phyloP scores from a whole-genome alignment of 2,797 vertebrate genomes.

The Leucoraja ocellata region DNA sequence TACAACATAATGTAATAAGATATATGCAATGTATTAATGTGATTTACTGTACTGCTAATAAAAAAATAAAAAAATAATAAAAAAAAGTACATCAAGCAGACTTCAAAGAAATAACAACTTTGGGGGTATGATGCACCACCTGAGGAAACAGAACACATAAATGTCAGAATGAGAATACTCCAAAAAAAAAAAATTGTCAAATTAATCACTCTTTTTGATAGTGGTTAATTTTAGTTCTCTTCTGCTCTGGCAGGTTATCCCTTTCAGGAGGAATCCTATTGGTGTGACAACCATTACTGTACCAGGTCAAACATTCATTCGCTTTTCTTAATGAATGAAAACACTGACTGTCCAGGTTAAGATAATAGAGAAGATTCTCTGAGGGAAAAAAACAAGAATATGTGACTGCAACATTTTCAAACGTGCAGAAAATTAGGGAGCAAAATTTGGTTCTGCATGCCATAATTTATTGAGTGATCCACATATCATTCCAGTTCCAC shows the following conservation, averaged over 20 bases:
- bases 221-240: constrained; percentile 2
- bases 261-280: background rate
- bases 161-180: background rate
- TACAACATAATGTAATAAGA: too few relatives aligned
- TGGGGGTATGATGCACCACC: background rate
- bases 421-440: too few relatives aligned
- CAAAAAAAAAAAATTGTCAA: background rate
- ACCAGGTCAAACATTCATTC: background rate
- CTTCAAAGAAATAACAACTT: background rate
- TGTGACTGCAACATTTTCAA: background rate
- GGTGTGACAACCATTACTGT: background rate
- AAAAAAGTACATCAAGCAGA: background rate
- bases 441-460: too few relatives aligned
- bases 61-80: too few relatives aligned
- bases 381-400: too few relatives aligned
- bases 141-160: background rate
- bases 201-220: background rate
- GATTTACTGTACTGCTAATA: too few relatives aligned
- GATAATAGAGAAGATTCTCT: background rate
- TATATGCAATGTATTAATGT: too few relatives aligned
- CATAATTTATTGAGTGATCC: too few relatives aligned
- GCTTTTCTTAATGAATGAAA: background rate
- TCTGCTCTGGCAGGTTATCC: background rate
- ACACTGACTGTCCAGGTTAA: background rate
- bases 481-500: too few relatives aligned